Evolutionary conservation across 2,113 vertebrate genomes (phyloP), one percentile per base, ranked within the genome.

Genomic region (Triplophysa siluroides): DNA sequence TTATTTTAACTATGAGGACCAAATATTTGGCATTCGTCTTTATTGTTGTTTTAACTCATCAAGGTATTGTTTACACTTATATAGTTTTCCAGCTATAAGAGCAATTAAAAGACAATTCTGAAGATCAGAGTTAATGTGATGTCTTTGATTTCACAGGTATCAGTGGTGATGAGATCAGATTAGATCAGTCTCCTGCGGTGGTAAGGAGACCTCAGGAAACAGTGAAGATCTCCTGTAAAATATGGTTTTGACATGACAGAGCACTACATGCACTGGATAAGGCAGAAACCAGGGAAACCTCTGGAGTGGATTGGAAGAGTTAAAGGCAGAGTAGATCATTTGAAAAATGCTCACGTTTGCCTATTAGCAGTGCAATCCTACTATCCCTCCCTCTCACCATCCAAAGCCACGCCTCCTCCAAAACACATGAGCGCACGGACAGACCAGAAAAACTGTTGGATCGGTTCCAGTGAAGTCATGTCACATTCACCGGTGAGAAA

Each of bases 231-330:
- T 38, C 33, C 50, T 83, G 82, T 80, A n/a, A 47, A 60, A 72
- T 41, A 3, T 58, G 72, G 78, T 0, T 78, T 73, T 66, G 2
- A 2, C 2, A 68, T 81, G 68, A 69, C 50, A 13, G 26, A 3
- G 1, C 2, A 3, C 26, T 68, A 0, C 0, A 68, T 84, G 13
- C 75, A 81, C 83, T 84, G 79, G 83, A 45, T 78, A 1, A 43
- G 69, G 0, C 79, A 84, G 79, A 78, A 78, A 52, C 74, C 61
- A 29, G 83, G 83, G 63, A 67, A 67, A 67, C 41, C 24, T 8
- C 75, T 84, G 54, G 75, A 81, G 68, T 81, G 83, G 83, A 84
- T 74, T 74, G 78, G 78, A 12, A 8, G 18, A n/a, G 18, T 83
- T 9, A 5, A 81, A n/a, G n/a, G n/a, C n/a, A n/a, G n/a, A n/a